Evolutionary conservation across 2,888 invertebrate species (phyloP).

Genomic region (Dichetophora obliterata): DNA sequence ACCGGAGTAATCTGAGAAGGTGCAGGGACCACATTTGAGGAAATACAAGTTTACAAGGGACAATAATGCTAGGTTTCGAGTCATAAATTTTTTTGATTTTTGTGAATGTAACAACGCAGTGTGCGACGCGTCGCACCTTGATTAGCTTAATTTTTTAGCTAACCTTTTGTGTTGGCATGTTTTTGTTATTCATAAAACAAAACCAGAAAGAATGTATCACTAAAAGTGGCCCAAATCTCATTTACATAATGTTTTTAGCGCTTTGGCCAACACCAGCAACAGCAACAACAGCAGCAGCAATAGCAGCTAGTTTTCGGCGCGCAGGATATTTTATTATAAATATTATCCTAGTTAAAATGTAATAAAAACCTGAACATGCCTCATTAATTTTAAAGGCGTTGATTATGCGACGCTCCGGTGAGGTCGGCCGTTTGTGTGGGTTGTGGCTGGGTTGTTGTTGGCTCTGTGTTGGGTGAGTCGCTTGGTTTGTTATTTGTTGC

Average conservation of each 20-base stretch:
- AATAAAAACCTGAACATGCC: constrained; percentile 69
- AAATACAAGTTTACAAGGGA: no score
- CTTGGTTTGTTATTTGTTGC: background rate
- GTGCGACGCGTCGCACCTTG: constrained; percentile 16
- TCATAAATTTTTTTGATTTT: no score
- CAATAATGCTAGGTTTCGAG: no score
- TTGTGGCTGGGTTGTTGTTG: background rate
- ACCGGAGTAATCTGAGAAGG: no score
- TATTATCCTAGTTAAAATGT: constrained; percentile 69
- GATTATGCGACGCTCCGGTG: constrained; percentile 47
- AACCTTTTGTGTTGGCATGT: constrained; percentile 24
- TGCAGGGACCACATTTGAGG: no score
- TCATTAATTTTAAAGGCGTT: constrained; percentile 67
- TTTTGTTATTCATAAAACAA: background rate
- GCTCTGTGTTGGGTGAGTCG: background rate
- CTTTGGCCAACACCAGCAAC: constrained; percentile 39
- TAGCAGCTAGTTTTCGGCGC: background rate
- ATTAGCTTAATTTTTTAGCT: background rate
- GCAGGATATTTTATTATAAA: constrained; percentile 40
- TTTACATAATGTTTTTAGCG: constrained; percentile 69
- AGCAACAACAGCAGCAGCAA: background rate
- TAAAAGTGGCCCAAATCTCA: constrained; percentile 55
- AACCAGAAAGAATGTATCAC: background rate
- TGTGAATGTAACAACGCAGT: no score
- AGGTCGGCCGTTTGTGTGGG: background rate